phyloP scores from a whole-genome alignment of 2,113 vertebrate genomes.

The Forbesichthys papilliferus region DNA sequence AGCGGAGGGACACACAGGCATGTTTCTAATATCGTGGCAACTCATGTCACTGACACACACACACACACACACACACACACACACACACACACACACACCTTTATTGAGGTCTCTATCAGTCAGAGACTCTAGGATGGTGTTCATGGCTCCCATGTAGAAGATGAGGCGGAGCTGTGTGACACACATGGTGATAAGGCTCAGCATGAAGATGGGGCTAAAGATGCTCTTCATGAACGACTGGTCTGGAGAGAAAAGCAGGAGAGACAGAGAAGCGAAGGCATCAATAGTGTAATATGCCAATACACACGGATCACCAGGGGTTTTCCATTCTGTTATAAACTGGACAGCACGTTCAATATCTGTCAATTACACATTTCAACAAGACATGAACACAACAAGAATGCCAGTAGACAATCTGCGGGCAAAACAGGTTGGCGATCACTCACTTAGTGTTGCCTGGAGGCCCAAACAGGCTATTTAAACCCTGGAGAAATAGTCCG shows the following conservation, averaged over 20 bases:
- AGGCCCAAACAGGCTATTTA: background rate
- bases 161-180: constrained; percentile 96
- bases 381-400: too few relatives aligned
- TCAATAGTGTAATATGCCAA: background rate
- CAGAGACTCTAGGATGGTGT: constrained; percentile 90
- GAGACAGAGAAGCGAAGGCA: background rate
- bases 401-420: too few relatives aligned
- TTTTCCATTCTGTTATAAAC: too few relatives aligned
- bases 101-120: constrained; percentile 79
- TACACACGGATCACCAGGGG: background rate
- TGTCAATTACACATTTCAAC: too few relatives aligned
- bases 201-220: constrained; percentile 93
- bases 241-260: constrained; percentile 43
- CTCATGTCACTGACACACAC: background rate
- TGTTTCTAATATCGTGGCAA: too few relatives aligned
- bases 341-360: too few relatives aligned
- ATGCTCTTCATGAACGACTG: constrained; percentile 92
- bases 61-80: constrained; percentile 7
- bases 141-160: constrained; percentile 99
- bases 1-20: too few relatives aligned
- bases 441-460: background rate
- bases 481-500: background rate
- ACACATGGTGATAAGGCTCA: constrained; percentile 98
- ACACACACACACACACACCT: constrained; percentile 72
- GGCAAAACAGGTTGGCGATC: too few relatives aligned